Evolutionary conservation across 1,140 invertebrate species (phyloP), one percentile per base, ranked within the genome.

Genomic region (Lasioglossum albipes): DNA sequence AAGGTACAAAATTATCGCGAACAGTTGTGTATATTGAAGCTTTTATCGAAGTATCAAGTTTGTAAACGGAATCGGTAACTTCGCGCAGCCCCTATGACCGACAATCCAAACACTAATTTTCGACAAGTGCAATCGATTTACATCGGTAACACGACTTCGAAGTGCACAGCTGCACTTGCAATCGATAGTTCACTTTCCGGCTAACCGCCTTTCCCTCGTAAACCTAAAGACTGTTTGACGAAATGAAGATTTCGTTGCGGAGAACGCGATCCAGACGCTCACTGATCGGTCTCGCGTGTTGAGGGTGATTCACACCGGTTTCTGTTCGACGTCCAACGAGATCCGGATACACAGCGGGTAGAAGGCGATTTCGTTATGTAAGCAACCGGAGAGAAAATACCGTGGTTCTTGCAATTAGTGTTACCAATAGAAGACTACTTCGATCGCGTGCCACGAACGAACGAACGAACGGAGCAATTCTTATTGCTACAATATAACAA

Each of bases 401-500:
- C 84, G 71, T 78, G 79, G 41, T 77, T 82, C 83, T 85, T 67
- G 83, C 84, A 85, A 86, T 85, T 85, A 85, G 79, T 73, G 42
- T 85, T 74, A 57, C 83, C 84, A 82, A 85, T 85, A 85, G 79
- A 79, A 52, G 69, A 73, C 83, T 59, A 75, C 66, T 78, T 74
- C 59, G 84, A 86, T 86, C 84, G 84, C 84, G 84, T 86, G 84
- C 84, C 84, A 79, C 61, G 84, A 66, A 49, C 45, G 45, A n/a
- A 9, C 67, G 57, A 82, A 74, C 84, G 41, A 82, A 74, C 84
- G 75, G 68, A 75, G 84, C 76, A 85, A 85, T 69, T 82, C 74
- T 85, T 82, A 74, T 79, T 86, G 84, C 84, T 82, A 85, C 79
- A 86, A 83, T 84, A 77, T 79, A 79, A 81, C 84, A 85, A 85